Percentiles rank a stretch among this genome's conserved stretches.
These are phyloP conservation scores for Agapetus fuscipes DNA, from an alignment of 2,888 invertebrate species.

Conservation along the genomic window DNA sequence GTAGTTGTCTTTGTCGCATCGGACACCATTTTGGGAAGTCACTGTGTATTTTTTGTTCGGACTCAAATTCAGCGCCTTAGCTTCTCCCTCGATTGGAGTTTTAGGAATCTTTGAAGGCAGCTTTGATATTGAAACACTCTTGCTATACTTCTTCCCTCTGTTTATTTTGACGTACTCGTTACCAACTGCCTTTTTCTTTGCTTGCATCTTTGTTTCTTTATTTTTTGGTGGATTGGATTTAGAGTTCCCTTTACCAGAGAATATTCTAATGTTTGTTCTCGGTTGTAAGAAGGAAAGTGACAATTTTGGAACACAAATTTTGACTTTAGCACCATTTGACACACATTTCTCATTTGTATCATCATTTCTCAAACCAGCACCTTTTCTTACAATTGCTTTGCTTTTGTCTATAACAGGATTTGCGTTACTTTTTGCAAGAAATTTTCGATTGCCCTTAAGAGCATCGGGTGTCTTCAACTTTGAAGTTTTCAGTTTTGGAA, in stretches of 20 bases:
- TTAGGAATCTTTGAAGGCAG: conserved; percentile 45
- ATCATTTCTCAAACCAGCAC: neutral
- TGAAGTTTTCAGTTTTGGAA: conserved; percentile 16
- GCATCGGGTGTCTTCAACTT: conserved; percentile 18
- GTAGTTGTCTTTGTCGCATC: conserved; percentile 45
- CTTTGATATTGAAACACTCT: conserved; percentile 35
- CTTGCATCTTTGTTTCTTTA: neutral
- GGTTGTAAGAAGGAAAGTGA: conserved; percentile 38
- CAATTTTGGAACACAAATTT: conserved; percentile 33
- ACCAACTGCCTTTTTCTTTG: neutral
- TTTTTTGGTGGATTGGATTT: conserved; percentile 30
- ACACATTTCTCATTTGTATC: neutral
- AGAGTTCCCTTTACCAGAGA: too few species aligned
- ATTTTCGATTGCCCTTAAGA: neutral
- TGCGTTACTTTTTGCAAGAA: neutral
- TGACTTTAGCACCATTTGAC: neutral
- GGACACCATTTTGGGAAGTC: conserved; percentile 41
- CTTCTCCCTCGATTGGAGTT: conserved; percentile 41
- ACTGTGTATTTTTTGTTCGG: conserved; percentile 47
- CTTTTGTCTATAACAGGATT: neutral
- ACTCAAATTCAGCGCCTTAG: conserved; percentile 40
- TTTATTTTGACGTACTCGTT: conserved; percentile 37
- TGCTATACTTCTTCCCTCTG: conserved; percentile 33
- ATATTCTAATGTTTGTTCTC: conserved; percentile 28
- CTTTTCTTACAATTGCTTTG: neutral